phyloP scores from a whole-genome alignment of 2,888 invertebrate genomes.

The Drosophila prostipennis region DNA sequence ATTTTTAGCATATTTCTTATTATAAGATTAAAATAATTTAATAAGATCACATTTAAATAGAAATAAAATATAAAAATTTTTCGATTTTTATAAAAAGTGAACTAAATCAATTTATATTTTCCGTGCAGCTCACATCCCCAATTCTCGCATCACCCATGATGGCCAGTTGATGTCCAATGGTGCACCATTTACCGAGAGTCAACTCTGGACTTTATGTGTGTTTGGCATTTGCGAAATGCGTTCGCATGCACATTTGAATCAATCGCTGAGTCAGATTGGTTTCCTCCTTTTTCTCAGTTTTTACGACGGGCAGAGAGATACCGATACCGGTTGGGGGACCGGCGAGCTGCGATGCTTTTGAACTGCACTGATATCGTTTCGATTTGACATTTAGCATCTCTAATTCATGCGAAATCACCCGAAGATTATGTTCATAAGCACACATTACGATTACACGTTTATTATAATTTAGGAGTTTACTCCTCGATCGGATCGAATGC shows the following conservation, averaged over 20 bases:
- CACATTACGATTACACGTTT: conserved; percentile 83
- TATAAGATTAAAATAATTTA: too few relatives aligned
- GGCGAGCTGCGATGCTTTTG: conserved; percentile 44
- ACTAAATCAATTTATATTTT: neutral
- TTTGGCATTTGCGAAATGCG: conserved; percentile 69
- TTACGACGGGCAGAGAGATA: conserved; percentile 38
- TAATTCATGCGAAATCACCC: conserved; percentile 81
- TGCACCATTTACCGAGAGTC: conserved; percentile 49
- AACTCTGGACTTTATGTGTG: conserved; percentile 70
- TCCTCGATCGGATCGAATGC: conserved; percentile 28
- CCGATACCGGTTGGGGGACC: conserved; percentile 55
- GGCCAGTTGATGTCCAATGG: conserved; percentile 7
- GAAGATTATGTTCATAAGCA: conserved; percentile 80
- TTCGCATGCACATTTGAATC: conserved; percentile 76
- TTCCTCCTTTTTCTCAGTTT: conserved; percentile 54
- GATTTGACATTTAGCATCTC: conserved; percentile 80
- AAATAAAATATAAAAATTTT: too few relatives aligned
- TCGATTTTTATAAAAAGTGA: neutral
- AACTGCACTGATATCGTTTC: conserved; percentile 63
- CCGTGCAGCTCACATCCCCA: neutral
- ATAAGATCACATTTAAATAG: too few relatives aligned
- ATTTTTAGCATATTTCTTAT: too few relatives aligned
- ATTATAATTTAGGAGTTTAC: conserved; percentile 81
- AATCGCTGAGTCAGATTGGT: conserved; percentile 58
- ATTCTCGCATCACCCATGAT: conserved; percentile 3